A percentile compares a stretch with the other conserved stretches of the same genome.
phyloP scores from a whole-genome alignment of 2,797 vertebrate genomes.

The Anas bahamensis region DNA sequence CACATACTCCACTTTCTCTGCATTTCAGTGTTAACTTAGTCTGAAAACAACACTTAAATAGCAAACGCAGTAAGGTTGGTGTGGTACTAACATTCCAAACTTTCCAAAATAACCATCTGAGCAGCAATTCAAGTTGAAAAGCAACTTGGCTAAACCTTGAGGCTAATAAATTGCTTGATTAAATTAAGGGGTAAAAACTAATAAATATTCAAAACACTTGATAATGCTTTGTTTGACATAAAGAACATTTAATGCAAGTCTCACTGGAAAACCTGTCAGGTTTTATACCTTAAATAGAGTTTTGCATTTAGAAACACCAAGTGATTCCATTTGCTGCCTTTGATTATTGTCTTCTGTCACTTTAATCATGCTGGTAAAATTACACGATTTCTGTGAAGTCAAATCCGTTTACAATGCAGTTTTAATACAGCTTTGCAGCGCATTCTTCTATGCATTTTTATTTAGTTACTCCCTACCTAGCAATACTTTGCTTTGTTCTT shows the following conservation, averaged over 20 bases:
- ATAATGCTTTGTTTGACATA: slow-evolving; percentile 75
- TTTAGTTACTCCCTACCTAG: slow-evolving; percentile 69
- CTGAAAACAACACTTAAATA: slow-evolving; percentile 59
- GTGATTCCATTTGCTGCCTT: slow-evolving; percentile 65
- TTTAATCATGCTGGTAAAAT: slow-evolving; percentile 71
- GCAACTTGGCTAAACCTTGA: slow-evolving; percentile 64
- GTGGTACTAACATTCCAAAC: slow-evolving; percentile 38
- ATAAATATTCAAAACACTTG: slow-evolving; percentile 77
- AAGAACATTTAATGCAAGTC: slow-evolving; percentile 66
- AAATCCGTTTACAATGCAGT: slow-evolving; percentile 71
- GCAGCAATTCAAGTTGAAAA: slow-evolving; percentile 69
- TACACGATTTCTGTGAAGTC: slow-evolving; percentile 70
- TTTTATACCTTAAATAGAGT: slow-evolving; percentile 73
- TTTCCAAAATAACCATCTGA: slow-evolving; percentile 69
- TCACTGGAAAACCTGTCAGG: slow-evolving; percentile 63
- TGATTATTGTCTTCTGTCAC: slow-evolving; percentile 72
- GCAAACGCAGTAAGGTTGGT: slow-evolving; percentile 17
- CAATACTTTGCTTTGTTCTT: slow-evolving; percentile 65
- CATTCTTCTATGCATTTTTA: slow-evolving; percentile 63
- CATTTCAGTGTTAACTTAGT: slow-evolving; percentile 36
- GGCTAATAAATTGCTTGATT: slow-evolving; percentile 73
- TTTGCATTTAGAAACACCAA: slow-evolving; percentile 70
- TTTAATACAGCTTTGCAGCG: slow-evolving; percentile 58
- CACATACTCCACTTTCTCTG: slow-evolving; percentile 19
- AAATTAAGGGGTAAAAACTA: slow-evolving; percentile 75